Conservation (phyloP, 2,113 vertebrate genomes). For the Calyptomena viridis region DNA sequence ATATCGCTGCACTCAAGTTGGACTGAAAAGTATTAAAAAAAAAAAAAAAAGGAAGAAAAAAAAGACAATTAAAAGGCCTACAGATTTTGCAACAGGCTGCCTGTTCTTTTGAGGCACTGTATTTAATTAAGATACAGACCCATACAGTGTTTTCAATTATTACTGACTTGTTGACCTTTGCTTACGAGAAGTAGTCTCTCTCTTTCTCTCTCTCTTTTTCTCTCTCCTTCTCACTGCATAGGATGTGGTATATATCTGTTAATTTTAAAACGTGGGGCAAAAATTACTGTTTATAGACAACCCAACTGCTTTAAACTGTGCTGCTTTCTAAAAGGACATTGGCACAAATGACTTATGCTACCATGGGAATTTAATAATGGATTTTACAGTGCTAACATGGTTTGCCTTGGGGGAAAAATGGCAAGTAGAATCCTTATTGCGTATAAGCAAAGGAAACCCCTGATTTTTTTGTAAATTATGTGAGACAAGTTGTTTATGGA, state of each 20-base stretch:
- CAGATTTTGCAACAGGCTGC: slow-evolving; percentile 71
- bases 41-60: neutral
- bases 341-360: slow-evolving; percentile 84
- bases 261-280: slow-evolving; percentile 79
- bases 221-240: slow-evolving; percentile 81
- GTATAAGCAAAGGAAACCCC: slow-evolving; percentile 88
- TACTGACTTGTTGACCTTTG: slow-evolving; percentile 85
- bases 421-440: slow-evolving; percentile 84
- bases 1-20: slow-evolving; percentile 89
- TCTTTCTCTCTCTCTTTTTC: slow-evolving; percentile 34
- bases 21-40: slow-evolving; percentile 76
- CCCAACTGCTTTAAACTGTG: slow-evolving; percentile 80
- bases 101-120: slow-evolving; percentile 78
- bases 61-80: slow-evolving; percentile 59
- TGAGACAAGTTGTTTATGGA: slow-evolving; percentile 92
- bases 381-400: slow-evolving; percentile 78
- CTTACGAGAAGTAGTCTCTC: slow-evolving; percentile 82
- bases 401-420: slow-evolving; percentile 75
- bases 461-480: slow-evolving; percentile 97
- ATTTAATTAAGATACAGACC: slow-evolving; percentile 68
- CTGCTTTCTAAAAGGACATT: slow-evolving; percentile 84
- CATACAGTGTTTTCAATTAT: slow-evolving; percentile 76
- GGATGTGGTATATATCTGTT: slow-evolving; percentile 84
- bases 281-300: slow-evolving; percentile 81
- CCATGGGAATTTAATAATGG: slow-evolving; percentile 79